Evolutionary conservation across 23 tunicate species (phyloP), one percentile per base, ranked within the genome.

Genomic region (Ascidia mentula): DNA sequence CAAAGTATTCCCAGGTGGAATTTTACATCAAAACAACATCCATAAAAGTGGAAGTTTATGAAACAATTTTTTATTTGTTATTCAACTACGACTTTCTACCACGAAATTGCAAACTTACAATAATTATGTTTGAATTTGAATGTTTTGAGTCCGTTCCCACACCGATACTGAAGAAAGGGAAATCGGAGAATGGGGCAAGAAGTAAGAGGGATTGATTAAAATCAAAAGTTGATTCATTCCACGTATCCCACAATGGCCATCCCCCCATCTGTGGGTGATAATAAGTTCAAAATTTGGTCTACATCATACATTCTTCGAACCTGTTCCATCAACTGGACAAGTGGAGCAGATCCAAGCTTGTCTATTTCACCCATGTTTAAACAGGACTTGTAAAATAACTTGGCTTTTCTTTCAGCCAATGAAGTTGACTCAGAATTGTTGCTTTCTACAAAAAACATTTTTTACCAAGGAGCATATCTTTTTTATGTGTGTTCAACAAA

Each of bases 341-440:
- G 75, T 30, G 97, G 97, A 40, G 74, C 34, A 0, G 82, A 31
- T 7, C 97, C 92, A 18, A 71, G 22, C 31, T 79, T 70, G 40
- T 92, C 84, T 76, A 92, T 92, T n/a, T 78, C 82, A 22, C 73
- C 82, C 59, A 92, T 18, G 79, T 92, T 76, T 60, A 82, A 34
- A 61, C 97, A 92, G 0, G 88, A 42, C 32, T 79, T 38, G 72
- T 92, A 92, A 40, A 86, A 76, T 5, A 31, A 4, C 53, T 78
- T 85, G 17, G 90, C 87, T 72, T 91, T 91, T 7, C 32, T 17
- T 59, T 91, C 97, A 0, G 86, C 59, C 0, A 69, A 36, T 81
- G 37, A 30, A 18, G 34, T 6, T 72, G 36, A 38, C 35, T 35
- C 31, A 42, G 26, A 22, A 9, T 4, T 42, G 73, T 86, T 37